Conservation (phyloP, 2,113 vertebrate species). For the Plestiodon gilberti region DNA sequence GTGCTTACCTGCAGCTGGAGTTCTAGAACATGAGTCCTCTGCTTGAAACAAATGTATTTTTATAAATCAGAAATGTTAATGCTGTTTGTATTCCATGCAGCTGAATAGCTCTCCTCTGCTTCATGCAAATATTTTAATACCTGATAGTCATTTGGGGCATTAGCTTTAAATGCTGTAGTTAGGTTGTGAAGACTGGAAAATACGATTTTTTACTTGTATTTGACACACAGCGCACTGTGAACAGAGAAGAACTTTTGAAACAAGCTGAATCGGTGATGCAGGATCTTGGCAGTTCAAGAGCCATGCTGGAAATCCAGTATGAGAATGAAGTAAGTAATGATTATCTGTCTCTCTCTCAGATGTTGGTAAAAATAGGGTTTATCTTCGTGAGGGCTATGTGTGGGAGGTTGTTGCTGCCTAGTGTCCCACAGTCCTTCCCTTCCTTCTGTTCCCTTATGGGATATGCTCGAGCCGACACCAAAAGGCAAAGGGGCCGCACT, state of each 20-base stretch:
- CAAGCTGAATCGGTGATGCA: conserved; percentile 99
- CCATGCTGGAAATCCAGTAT: conserved; percentile 99
- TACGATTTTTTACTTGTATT: conserved; percentile 55
- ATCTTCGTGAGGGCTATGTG: neutral
- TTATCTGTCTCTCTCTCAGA: neutral
- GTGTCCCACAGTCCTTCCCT: too few relatives aligned
- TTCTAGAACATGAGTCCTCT: neutral
- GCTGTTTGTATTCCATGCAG: neutral
- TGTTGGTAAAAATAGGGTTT: neutral
- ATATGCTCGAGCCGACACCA: too few relatives aligned
- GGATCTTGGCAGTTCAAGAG: conserved; percentile 96
- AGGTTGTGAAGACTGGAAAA: neutral
- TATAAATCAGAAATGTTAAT: neutral
- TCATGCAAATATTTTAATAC: neutral
- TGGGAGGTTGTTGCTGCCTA: too few relatives aligned
- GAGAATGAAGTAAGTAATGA: conserved; percentile 93
- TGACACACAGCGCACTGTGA: conserved; percentile 92
- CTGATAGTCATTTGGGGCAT: neutral
- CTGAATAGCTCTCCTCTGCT: neutral
- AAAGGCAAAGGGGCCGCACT: too few relatives aligned
- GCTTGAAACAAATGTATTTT: neutral
- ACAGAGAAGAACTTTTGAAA: conserved; percentile 96
- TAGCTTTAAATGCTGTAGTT: neutral
- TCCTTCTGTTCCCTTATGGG: too few relatives aligned
- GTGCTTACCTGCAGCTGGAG: neutral